Evolutionary conservation across 2,888 invertebrate species (phyloP), one percentile per base, ranked within the genome.

Genomic region (Cheilosia grossa): DNA sequence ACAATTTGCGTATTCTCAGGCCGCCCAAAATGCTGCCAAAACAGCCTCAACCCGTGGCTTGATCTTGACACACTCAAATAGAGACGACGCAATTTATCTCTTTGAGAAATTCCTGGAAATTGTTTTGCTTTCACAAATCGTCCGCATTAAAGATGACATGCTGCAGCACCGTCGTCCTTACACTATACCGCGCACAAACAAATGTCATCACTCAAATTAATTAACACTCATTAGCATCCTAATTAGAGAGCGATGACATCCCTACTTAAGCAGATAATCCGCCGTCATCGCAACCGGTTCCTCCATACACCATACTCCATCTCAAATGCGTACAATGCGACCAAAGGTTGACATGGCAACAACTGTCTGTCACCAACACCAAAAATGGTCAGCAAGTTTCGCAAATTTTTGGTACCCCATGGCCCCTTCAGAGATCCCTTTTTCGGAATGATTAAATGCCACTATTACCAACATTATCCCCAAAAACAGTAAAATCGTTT

Each of bases 361-460:
- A 42, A 15, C 30, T 42, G 19, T 21, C 10, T 15, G 54, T 33
- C 44, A 24, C 27, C 63, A 44, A 13, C 51, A 40, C 58, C 67
- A 61, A 74, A 74, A 67, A 80, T 74, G 80, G 80, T 74, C 49
- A 59, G 17, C 27, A 47, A 61, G 67, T 61, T 44, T 53, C 53
- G 53, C 74, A 80, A 80, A 74, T 61, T 59, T 37, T 59, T 30
- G 42, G 51, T 74, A 59, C 27, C 53, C 73, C 59, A 67, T 19
- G 58, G 80, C 66, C 66, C 59, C 61, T 74, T 67, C 54, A 30
- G 49, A 53, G 66, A 59, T 47, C 37, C 77, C 69, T 64, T 82
- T 82, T 82, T 70, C 27, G 64, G 81, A 77, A 70, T 82, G 77
- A 82, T 69, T 75, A 70, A 82, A 82, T 82, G 77, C 77, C 77